Percentiles rank a stretch among this genome's conserved stretches.
Evolutionary conservation across 2,113 vertebrate species (phyloP).

Genomic region (Stegastes partitus): DNA sequence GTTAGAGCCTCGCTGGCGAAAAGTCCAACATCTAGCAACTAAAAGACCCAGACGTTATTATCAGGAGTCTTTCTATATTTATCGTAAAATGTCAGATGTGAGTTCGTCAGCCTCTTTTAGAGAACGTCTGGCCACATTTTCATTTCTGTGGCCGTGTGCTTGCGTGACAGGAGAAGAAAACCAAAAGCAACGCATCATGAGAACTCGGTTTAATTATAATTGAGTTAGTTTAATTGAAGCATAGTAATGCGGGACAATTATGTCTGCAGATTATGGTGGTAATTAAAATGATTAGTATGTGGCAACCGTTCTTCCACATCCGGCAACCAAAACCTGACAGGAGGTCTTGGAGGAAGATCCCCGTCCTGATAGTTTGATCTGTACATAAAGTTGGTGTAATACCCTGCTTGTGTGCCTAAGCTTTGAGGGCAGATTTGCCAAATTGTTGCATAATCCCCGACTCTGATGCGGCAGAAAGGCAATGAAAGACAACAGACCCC

Average conservation of each 20-base stretch:
- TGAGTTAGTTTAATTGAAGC: neutral
- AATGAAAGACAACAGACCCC: constrained; percentile 21
- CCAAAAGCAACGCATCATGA: too few species aligned
- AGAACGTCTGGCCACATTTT: too few species aligned
- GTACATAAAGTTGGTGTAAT: neutral
- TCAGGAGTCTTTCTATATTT: too few species aligned
- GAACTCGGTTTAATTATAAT: too few species aligned
- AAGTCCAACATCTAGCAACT: too few species aligned
- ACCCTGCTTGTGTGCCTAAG: neutral
- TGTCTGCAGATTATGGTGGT: constrained; percentile 3
- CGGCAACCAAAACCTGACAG: neutral
- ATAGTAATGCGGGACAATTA: constrained; percentile 4
- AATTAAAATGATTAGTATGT: constrained; percentile 31
- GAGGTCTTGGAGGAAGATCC: constrained; percentile 8
- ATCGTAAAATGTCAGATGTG: too few species aligned
- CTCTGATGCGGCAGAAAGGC: constrained; percentile 19
- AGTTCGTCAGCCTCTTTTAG: too few species aligned
- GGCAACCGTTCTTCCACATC: constrained; percentile 16
- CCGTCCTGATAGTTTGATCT: neutral
- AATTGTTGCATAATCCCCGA: constrained; percentile 41
- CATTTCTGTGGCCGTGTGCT: too few species aligned
- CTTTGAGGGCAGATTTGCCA: constrained; percentile 9
- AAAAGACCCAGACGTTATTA: too few species aligned
- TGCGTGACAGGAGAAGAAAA: too few species aligned
- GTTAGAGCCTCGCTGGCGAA: too few species aligned